Evolutionary conservation across 2,797 vertebrate genomes (phyloP).

Genomic region (Neomorphus geoffroyi): DNA sequence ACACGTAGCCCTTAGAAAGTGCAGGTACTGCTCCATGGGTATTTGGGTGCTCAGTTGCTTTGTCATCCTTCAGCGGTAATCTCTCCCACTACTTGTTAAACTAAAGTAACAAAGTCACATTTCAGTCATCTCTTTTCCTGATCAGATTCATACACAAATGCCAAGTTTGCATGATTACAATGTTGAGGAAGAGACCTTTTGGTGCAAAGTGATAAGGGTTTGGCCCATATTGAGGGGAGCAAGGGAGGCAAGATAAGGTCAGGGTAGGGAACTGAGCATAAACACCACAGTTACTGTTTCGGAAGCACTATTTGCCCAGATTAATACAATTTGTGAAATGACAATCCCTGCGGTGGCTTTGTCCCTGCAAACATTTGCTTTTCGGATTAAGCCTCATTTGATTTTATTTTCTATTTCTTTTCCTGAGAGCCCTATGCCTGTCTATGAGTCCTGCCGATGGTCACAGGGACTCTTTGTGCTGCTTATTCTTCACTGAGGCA

Average conservation of each 20-base stretch:
- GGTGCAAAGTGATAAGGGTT: constrained; percentile 22
- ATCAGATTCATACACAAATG: neutral
- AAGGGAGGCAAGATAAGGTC: constrained; percentile 26
- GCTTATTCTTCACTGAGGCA: constrained; percentile 23
- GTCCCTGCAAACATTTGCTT: constrained; percentile 66
- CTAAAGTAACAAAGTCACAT: neutral
- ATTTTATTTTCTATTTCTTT: constrained; percentile 55
- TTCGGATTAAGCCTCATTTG: constrained; percentile 63
- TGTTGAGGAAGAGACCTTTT: neutral
- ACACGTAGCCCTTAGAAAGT: fast-evolving
- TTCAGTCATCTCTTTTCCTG: neutral
- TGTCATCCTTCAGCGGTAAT: neutral
- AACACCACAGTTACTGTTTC: constrained; percentile 50
- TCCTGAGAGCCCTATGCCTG: neutral
- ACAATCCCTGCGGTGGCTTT: constrained; percentile 63
- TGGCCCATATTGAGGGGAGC: neutral
- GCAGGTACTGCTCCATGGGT: neutral
- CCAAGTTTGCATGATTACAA: neutral
- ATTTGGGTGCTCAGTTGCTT: neutral
- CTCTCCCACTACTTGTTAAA: neutral
- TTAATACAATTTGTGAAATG: constrained; percentile 70
- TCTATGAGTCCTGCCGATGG: neutral
- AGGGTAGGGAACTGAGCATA: constrained; percentile 23
- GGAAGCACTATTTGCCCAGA: constrained; percentile 66
- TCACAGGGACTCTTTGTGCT: neutral